Evolutionary conservation across 2,797 vertebrate genomes (phyloP).

Genomic region (Xiphorhynchus erythropygius): DNA sequence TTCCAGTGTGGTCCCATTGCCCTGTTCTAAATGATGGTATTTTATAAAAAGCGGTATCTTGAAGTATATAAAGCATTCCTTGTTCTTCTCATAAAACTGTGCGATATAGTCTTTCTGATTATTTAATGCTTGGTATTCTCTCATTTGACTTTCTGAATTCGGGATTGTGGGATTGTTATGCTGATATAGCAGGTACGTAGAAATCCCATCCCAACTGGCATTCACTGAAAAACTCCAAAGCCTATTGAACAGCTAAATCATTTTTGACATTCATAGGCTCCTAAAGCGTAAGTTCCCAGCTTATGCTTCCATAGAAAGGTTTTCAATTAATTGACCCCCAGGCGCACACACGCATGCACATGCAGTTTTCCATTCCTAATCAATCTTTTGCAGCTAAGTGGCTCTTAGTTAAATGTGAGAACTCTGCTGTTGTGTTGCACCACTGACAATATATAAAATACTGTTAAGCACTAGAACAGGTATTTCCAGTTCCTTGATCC

Average conservation of each 20-base stretch:
- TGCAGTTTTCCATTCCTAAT: conserved; percentile 16
- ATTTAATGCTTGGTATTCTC: conserved; percentile 28
- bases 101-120: conserved; percentile 56
- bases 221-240: conserved; percentile 47
- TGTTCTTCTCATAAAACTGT: conserved; percentile 66
- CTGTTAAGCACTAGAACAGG: conserved; percentile 54
- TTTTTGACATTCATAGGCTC: not conserved
- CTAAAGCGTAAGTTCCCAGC: not conserved
- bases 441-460: conserved; percentile 4
- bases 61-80: conserved; percentile 71
- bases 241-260: conserved; percentile 14
- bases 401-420: conserved; percentile 47
- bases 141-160: conserved; percentile 7
- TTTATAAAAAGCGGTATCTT: conserved; percentile 43
- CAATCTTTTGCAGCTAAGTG: conserved; percentile 60
- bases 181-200: conserved; percentile 44
- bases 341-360: not conserved
- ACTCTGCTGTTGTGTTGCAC: conserved; percentile 47
- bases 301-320: not conserved
- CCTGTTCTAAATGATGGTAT: conserved; percentile 36
- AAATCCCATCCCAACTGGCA: not conserved
- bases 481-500: conserved; percentile 48
- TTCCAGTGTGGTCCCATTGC: not conserved
- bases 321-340: not conserved
- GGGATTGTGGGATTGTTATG: not conserved